These are phyloP conservation scores for Acinonyx jubatus DNA, from an alignment of 2,113 vertebrate species.

Conservation along the genomic window DNA sequence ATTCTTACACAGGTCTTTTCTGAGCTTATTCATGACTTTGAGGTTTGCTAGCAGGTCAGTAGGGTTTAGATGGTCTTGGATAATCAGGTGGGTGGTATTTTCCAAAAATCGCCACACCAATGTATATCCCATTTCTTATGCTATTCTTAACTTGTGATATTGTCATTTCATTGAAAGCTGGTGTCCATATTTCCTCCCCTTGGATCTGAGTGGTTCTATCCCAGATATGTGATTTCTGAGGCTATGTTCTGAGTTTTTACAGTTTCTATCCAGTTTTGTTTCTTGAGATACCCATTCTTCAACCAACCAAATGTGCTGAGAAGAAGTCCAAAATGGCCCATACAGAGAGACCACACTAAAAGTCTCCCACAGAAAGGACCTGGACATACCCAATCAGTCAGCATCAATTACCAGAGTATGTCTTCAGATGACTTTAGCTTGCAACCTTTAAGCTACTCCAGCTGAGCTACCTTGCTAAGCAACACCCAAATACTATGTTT, in stretches of 20 bases:
- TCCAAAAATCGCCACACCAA: not conserved
- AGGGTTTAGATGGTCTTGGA: not conserved
- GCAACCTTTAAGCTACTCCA: not conserved
- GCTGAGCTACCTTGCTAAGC: not conserved
- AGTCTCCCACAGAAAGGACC: not conserved
- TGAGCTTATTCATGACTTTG: not conserved
- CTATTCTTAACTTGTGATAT: not conserved
- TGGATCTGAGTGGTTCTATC: not conserved
- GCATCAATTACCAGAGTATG: not conserved
- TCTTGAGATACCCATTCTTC: not conserved
- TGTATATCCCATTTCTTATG: not conserved
- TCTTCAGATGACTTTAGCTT: not conserved
- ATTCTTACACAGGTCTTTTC: not conserved
- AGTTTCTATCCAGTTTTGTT: not conserved
- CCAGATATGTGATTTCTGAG: not conserved
- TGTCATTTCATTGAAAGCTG: not conserved
- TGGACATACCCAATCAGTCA: not conserved
- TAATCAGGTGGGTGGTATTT: not conserved
- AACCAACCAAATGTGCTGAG: not conserved
- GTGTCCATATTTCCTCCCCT: not conserved
- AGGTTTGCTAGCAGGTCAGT: not conserved
- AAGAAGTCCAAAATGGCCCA: not conserved
- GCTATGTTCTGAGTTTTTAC: not conserved
- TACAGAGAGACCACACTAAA: not conserved
- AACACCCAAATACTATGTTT: not conserved